Percentiles rank a stretch among this genome's conserved stretches.
Evolutionary conservation across 1,140 invertebrate species (phyloP).

Genomic region (Ooceraea biroi): DNA sequence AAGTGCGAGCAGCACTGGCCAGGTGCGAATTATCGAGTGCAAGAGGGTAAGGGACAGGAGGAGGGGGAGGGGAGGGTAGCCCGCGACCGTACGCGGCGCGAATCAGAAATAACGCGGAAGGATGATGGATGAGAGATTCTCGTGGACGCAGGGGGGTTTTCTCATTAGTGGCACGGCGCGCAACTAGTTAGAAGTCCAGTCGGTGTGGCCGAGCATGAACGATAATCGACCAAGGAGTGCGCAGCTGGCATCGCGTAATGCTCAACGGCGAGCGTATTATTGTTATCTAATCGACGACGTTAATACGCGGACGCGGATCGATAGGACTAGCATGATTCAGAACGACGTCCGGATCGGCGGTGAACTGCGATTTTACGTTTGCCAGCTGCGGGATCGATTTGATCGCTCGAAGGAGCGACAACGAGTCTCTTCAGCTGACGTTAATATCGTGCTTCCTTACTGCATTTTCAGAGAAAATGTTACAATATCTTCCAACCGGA

Average conservation of each 20-base stretch:
- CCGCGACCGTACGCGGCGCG: slow-evolving; percentile 37
- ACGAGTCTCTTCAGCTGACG: not conserved
- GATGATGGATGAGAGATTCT: slow-evolving; percentile 65
- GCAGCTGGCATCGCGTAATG: slow-evolving; percentile 38
- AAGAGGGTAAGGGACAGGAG: not conserved
- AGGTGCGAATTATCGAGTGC: slow-evolving; percentile 43
- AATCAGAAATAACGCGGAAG: slow-evolving; percentile 44
- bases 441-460: not conserved
- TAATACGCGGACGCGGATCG: slow-evolving; percentile 66
- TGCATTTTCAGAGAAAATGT: not conserved
- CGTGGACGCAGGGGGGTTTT: slow-evolving; percentile 28
- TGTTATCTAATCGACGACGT: slow-evolving; percentile 70
- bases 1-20: not conserved
- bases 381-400: slow-evolving; percentile 4
- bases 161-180: slow-evolving; percentile 53
- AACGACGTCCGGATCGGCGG: slow-evolving; percentile 55
- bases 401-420: slow-evolving; percentile 17
- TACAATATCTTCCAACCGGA: not conserved
- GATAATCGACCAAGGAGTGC: slow-evolving; percentile 69
- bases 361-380: slow-evolving; percentile 69
- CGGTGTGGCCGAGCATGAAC: slow-evolving; percentile 26
- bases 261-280: slow-evolving; percentile 51
- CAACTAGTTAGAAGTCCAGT: slow-evolving; percentile 44
- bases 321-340: slow-evolving; percentile 64
- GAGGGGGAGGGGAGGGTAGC: not conserved